Evolutionary conservation across 1,140 invertebrate genomes (phyloP), one percentile per base, ranked within the genome.

Genomic region (Eumaeus atala): DNA sequence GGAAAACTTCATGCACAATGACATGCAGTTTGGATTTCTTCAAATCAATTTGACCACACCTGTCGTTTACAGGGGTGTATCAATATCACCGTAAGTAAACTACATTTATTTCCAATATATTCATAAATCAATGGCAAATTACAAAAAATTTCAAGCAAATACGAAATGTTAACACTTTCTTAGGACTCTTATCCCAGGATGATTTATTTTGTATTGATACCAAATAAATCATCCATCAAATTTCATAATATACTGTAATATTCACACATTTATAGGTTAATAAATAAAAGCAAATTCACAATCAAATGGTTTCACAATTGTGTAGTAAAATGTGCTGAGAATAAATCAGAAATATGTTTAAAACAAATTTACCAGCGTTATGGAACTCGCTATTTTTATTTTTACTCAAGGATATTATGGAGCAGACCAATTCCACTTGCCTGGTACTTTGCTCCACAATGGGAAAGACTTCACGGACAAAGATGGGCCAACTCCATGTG

Each of bases 361-460:
- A n/a, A n/a, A n/a, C n/a, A n/a, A n/a, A n/a, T n/a, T n/a, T n/a
- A n/a, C n/a, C n/a, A n/a, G n/a, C n/a, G n/a, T n/a, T n/a, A n/a
- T n/a, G n/a, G n/a, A n/a, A n/a, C n/a, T n/a, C n/a, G 1, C 17
- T 14, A 48, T 4, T 16, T 50, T 34, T 12, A 44, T 28, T 52
- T 55, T 21, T 40, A 9, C 68, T 69, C 11, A 72, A 95, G 94
- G 0, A 85, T 93, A 1, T 85, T 97, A 1, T 98, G 96, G 96
- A 96, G 95, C 72, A 91, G 92, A 37, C 96, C 96, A 0, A 95
- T 98, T 64, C 96, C 97, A 0, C 77, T 98, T 3, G 96, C 89
- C 0, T 98, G 97, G 97, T 98, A 97, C 72, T 97, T 97, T 72
- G 90, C 89, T 0, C 91, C 92, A 0, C 96, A 97, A 78, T 98